Evolutionary conservation across 35 echinoderm and acorn worm genomes (phyloP), one percentile per base, ranked within the genome.

Genomic region (Stichopus chloronotus): DNA sequence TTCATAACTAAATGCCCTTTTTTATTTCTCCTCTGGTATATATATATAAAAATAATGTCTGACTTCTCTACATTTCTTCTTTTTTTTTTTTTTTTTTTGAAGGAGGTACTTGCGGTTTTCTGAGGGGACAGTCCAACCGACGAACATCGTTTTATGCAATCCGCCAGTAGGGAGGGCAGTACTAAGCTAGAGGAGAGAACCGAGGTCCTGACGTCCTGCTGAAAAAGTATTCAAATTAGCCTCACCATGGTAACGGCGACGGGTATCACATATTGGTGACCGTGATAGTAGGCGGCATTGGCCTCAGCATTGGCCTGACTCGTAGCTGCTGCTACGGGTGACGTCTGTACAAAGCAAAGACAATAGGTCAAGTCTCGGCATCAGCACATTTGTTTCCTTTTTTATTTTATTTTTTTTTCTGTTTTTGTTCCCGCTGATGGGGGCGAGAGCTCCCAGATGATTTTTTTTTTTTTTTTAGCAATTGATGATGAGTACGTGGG

Each of bases 261-360:
- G 57, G 87, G 87, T 63, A 89, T 89, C 87, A 89, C 17, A 72
- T 89, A 89, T 65, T 65, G 86, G 58, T 88, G 87, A 72, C 87
- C 87, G 25, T 65, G 87, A 72, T 89, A 89, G 59, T 63, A 72
- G 60, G 87, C 87, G 9, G 87, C 87, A 24, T 89, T 61, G 25
- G 65, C 61, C 8, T 61, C 61, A n/a, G 87, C 87, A 54, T 89
- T 89, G 21, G 87, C 87, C 25, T 89, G 87, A 55, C 87, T 89
- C 55, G 87, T 71, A 54, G 87, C 59, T 9, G 87, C 59, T 9
- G 60, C 59, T 71, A 63, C 60, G 19, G 87, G 87, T 24, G 80
- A 83, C 43, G 87, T 89, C 87, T 89, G 87, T 89, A 89, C 87
- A 72, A 89, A 89, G 58, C 60, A 89, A 89, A 89, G 87, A 89